Percentiles rank a stretch among this genome's conserved stretches.
Conservation (phyloP, 2,888 invertebrate genomes). For the Harmothoe impar region DNA sequence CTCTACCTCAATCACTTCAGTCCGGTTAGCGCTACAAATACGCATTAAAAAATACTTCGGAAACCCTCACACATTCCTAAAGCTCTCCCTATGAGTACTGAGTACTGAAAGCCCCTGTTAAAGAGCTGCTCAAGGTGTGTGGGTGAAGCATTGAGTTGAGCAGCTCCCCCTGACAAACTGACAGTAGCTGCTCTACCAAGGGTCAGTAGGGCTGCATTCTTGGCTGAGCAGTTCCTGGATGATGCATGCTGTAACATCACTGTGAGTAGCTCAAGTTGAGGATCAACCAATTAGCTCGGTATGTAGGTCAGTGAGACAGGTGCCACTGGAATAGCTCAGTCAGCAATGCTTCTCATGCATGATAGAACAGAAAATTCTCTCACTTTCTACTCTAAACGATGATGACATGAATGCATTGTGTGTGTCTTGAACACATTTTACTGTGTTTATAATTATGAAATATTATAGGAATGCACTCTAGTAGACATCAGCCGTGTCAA, state of each 20-base stretch:
- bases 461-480: no score
- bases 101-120: not conserved
- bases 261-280: not conserved
- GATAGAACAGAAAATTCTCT: no score
- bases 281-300: not conserved
- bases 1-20: no score
- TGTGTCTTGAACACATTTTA: no score
- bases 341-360: no score
- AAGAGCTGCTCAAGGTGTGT: constrained; percentile 12
- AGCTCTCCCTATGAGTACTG: not conserved
- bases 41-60: no score
- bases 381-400: no score
- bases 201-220: not conserved
- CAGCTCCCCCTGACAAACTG: not conserved
- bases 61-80: not conserved
- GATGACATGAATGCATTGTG: no score
- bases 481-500: no score
- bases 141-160: not conserved
- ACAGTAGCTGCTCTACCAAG: not conserved
- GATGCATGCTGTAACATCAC: constrained; percentile 9
- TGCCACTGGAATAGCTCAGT: no score
- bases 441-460: no score
- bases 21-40: no score
- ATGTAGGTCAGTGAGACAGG: not conserved
- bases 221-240: not conserved